phyloP scores from a whole-genome alignment of 2,888 invertebrate species.

The Pollenia angustigena region DNA sequence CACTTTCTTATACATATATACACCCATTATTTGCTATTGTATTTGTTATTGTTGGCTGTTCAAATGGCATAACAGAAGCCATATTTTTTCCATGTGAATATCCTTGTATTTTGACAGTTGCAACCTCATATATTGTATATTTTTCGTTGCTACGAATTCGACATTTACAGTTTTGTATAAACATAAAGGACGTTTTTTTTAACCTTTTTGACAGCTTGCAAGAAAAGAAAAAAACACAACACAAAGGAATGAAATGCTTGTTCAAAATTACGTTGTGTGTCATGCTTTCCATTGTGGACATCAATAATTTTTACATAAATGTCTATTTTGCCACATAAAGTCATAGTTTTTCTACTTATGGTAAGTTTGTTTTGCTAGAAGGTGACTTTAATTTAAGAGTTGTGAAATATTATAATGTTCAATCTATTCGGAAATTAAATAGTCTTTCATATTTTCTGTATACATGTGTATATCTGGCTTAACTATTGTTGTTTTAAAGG shows the following conservation, averaged over 20 bases:
- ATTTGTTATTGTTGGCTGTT: slow-evolving; percentile 48
- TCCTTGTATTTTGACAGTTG: slow-evolving; percentile 65
- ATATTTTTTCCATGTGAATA: slow-evolving; percentile 65
- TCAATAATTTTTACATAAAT: slow-evolving; percentile 82
- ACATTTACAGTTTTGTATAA: slow-evolving; percentile 42
- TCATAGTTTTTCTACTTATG: slow-evolving; percentile 2
- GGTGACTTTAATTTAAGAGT: neutral
- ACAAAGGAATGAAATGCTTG: neutral
- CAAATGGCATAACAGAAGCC: slow-evolving; percentile 65
- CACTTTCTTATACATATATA: slow-evolving; percentile 27
- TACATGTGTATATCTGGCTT: no score
- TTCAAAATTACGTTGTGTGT: slow-evolving; percentile 29
- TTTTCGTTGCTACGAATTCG: slow-evolving; percentile 58
- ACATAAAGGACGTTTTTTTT: slow-evolving; percentile 42
- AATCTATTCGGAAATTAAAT: no score
- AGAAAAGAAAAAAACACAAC: slow-evolving; percentile 36
- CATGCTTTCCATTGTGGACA: slow-evolving; percentile 64
- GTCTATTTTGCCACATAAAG: slow-evolving; percentile 80
- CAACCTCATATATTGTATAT: slow-evolving; percentile 61
- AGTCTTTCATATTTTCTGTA: no score
- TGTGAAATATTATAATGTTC: neutral
- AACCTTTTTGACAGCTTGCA: slow-evolving; percentile 46
- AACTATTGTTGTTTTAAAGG: no score
- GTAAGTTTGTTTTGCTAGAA: neutral
- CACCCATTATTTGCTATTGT: slow-evolving; percentile 42